A percentile compares a stretch with the other conserved stretches of the same genome.
These are phyloP conservation scores for Orbicella faveolata DNA, from an alignment of 64 coral and sea anemone species.

Conservation along the genomic window DNA sequence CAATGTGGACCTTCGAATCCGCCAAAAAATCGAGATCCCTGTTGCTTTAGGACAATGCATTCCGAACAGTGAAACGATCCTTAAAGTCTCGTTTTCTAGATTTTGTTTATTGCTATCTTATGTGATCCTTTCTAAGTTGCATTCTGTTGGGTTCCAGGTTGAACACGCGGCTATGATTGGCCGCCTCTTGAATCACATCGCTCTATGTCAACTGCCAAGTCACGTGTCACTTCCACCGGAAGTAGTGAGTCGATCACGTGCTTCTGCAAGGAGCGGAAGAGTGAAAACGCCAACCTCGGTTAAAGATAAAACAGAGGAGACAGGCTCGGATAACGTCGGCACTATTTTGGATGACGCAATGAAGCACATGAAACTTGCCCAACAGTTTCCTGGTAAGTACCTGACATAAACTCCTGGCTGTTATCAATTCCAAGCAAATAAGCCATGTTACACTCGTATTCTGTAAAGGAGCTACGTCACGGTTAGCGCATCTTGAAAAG, in stretches of 20 bases:
- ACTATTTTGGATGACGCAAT: slow-evolving; percentile 57
- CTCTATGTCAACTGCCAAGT: slow-evolving; percentile 30
- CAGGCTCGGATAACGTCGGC: slow-evolving; percentile 16
- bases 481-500: too few relatives aligned
- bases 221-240: slow-evolving; percentile 14
- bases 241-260: slow-evolving; percentile 12
- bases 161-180: slow-evolving; percentile 72
- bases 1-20: too few relatives aligned
- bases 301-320: slow-evolving; percentile 10
- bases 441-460: too few relatives aligned
- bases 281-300: slow-evolving; percentile 44
- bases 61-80: background rate
- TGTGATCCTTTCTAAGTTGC: background rate
- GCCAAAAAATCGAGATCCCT: too few relatives aligned
- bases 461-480: too few relatives aligned
- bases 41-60: too few relatives aligned
- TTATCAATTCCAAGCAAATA: too few relatives aligned
- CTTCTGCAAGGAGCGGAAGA: slow-evolving; percentile 35
- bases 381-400: slow-evolving; percentile 54
- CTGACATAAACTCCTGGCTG: background rate
- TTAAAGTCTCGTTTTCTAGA: background rate
- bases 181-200: slow-evolving; percentile 59
- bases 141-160: slow-evolving; percentile 31
- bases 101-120: background rate
- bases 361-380: slow-evolving; percentile 66